These are phyloP conservation scores for Epizoanthus rinbou DNA, from an alignment of 92 coral and sea anemone genomes.

Conservation along the genomic window DNA sequence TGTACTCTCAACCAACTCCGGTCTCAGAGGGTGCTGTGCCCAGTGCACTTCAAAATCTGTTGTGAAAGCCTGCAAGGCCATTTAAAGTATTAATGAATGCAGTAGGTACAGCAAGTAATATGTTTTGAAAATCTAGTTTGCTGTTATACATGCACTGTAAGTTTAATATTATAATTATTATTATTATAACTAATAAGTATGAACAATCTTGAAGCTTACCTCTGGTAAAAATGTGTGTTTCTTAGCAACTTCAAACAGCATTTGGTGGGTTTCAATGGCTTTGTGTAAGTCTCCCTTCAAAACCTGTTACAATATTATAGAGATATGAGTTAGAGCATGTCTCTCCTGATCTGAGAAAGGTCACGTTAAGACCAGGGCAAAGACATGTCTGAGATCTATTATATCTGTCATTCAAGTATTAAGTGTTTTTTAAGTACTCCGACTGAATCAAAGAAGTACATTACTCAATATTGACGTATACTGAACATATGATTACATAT, in stretches of 20 bases:
- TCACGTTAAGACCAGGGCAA: too few species aligned
- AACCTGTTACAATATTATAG: slow-evolving; percentile 57
- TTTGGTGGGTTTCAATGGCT: slow-evolving; percentile 95
- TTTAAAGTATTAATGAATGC: not conserved
- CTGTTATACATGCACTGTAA: not conserved
- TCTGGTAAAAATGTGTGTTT: slow-evolving; percentile 97
- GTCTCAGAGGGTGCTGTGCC: slow-evolving; percentile 97
- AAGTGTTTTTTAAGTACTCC: too few species aligned
- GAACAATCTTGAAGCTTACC: slow-evolving; percentile 52
- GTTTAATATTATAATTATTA: too few species aligned
- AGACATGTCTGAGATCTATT: too few species aligned
- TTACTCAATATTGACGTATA: too few species aligned
- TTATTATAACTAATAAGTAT: not conserved
- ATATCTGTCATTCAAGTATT: too few species aligned
- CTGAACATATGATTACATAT: too few species aligned
- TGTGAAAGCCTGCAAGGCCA: slow-evolving; percentile 81
- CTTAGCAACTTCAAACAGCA: slow-evolving; percentile 95
- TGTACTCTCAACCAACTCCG: slow-evolving; percentile 97
- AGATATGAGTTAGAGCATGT: not conserved
- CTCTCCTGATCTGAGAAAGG: too few species aligned
- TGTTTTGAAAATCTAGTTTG: not conserved
- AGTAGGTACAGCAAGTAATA: not conserved
- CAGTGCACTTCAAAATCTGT: slow-evolving; percentile 98
- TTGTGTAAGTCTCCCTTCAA: slow-evolving; percentile 93
- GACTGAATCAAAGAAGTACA: too few species aligned